Percentiles rank a stretch among this genome's conserved stretches.
phyloP scores from a whole-genome alignment of 2,888 invertebrate genomes.

The Neoitamus cyanurus region DNA sequence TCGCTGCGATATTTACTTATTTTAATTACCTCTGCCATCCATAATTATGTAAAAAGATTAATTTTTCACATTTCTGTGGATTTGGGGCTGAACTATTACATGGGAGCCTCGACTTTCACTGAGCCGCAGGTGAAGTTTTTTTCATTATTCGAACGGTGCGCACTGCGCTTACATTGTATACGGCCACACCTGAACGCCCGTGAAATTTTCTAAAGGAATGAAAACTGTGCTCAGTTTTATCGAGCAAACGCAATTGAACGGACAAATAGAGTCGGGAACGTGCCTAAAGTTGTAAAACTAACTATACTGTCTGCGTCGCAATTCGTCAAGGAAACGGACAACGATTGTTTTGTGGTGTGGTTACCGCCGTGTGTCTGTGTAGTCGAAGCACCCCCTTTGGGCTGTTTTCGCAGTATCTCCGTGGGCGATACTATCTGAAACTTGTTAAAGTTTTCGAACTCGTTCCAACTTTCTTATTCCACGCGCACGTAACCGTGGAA shows the following conservation, averaged over 20 bases:
- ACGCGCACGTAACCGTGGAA: background rate
- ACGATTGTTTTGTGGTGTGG: background rate
- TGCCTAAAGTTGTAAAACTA: background rate
- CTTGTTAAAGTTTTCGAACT: background rate
- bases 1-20: background rate
- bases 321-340: background rate
- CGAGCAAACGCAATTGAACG: conserved; percentile 17
- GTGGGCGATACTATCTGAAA: background rate
- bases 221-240: conserved; percentile 25
- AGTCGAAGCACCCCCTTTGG: background rate
- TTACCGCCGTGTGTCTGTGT: background rate
- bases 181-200: conserved; percentile 6
- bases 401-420: background rate
- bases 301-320: background rate
- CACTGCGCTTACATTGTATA: background rate
- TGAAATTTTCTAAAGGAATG: conserved; percentile 10
- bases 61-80: background rate
- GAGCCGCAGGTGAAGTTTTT: background rate
- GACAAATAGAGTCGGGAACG: conserved; percentile 2
- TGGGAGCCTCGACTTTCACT: background rate
- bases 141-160: background rate
- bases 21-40: background rate
- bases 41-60: background rate
- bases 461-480: background rate
- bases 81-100: background rate